Conservation (phyloP, 2,113 vertebrate species). For the Odontophorus gujanensis region DNA sequence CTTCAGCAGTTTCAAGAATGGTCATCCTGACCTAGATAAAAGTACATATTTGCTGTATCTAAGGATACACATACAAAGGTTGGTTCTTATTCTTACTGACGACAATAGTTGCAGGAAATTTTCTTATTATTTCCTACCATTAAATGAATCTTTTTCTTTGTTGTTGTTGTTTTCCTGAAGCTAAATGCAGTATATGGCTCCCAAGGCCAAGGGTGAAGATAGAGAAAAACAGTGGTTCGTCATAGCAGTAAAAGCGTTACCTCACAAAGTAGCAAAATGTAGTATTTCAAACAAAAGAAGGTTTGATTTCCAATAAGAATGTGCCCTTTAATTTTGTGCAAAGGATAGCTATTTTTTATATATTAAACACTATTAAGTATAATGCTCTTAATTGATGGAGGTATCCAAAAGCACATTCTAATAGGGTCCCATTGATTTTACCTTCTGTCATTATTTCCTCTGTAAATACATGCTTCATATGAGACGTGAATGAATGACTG, state of each 20-base stretch:
- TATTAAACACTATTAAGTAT: not conserved
- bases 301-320: not conserved
- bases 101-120: not conserved
- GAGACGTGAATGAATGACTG: constrained; percentile 56
- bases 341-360: not conserved
- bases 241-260: not conserved
- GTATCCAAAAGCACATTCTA: constrained; percentile 21
- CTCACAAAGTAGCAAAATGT: not conserved
- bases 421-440: constrained; percentile 20
- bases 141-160: not conserved
- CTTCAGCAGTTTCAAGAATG: too few species aligned
- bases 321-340: not conserved
- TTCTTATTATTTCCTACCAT: not conserved
- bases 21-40: too few species aligned
- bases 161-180: too few species aligned
- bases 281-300: not conserved
- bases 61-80: too few species aligned
- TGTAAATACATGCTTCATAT: constrained; percentile 43
- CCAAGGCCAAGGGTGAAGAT: not conserved
- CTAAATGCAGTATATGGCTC: not conserved
- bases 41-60: too few species aligned
- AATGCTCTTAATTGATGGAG: not conserved
- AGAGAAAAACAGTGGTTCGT: not conserved
- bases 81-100: too few species aligned
- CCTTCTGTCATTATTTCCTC: constrained; percentile 38